phyloP scores from a whole-genome alignment of 1,140 invertebrate species.

The Drosophila mojavensis region DNA sequence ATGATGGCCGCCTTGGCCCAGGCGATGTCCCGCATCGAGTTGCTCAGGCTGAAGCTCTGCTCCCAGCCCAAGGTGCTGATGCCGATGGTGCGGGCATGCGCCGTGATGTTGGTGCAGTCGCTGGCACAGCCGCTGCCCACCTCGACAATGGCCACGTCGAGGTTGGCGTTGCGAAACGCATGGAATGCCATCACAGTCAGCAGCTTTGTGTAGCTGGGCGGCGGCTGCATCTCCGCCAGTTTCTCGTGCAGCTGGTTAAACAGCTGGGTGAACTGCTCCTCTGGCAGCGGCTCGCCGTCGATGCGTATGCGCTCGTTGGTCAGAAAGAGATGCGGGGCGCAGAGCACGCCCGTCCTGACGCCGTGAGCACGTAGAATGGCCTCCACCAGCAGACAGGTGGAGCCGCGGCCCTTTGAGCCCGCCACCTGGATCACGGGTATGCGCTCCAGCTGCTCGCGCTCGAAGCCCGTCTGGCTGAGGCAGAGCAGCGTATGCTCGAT shows the following conservation, averaged over 20 bases:
- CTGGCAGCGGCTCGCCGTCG: slow-evolving; percentile 91
- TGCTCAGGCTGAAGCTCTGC: slow-evolving; percentile 93
- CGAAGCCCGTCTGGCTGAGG: slow-evolving; percentile 44
- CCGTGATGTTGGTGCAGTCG: slow-evolving; percentile 97
- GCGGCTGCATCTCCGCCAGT: slow-evolving; percentile 86
- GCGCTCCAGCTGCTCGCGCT: slow-evolving; percentile 25
- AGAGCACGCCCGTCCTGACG: slow-evolving; percentile 96
- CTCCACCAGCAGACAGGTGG: slow-evolving; percentile 97
- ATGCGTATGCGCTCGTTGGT: slow-evolving; percentile 97
- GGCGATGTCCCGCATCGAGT: slow-evolving; percentile 95
- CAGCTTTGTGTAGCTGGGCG: slow-evolving; percentile 97
- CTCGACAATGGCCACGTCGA: slow-evolving; percentile 98
- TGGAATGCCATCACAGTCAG: slow-evolving; percentile 96
- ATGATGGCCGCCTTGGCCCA: slow-evolving; percentile 98
- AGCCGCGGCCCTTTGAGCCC: slow-evolving; percentile 85
- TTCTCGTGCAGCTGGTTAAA: slow-evolving; percentile 93
- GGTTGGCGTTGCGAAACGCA: slow-evolving; percentile 92
- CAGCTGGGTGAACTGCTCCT: slow-evolving; percentile 90
- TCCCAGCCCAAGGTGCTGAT: slow-evolving; percentile 92
- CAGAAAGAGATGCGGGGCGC: slow-evolving; percentile 96
- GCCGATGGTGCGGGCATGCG: slow-evolving; percentile 92
- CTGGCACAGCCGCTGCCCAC: slow-evolving; percentile 98
- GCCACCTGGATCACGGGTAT: slow-evolving; percentile 70
- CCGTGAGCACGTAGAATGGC: slow-evolving; percentile 93
- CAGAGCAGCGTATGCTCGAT: slow-evolving; percentile 56